A percentile compares a stretch with the other conserved stretches of the same genome.
Conservation (phyloP, 2,888 invertebrate genomes). For the Scaptodrosophila latifasciaeformis region DNA sequence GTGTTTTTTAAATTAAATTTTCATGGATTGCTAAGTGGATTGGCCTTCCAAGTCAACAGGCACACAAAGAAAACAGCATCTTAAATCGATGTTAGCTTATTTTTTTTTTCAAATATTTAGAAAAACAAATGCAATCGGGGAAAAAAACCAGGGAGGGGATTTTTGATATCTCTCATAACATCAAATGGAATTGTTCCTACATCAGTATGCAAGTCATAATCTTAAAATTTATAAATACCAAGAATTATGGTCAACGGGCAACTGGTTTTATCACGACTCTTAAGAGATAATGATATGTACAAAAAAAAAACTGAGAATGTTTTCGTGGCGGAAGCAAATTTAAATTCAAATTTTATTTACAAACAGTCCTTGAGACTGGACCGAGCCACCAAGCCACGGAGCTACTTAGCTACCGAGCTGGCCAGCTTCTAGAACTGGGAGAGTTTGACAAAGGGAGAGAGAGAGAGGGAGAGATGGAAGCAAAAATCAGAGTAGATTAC, state of each 20-base stretch:
- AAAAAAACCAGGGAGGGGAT: too few relatives aligned
- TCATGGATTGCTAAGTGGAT: conserved; percentile 28
- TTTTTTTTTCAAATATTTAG: too few relatives aligned
- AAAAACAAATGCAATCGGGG: too few relatives aligned
- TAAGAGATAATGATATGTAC: conserved; percentile 37
- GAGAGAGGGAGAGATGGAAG: not conserved
- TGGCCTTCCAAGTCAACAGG: conserved; percentile 25
- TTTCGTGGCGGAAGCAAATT: conserved; percentile 54
- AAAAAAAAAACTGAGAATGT: conserved; percentile 25
- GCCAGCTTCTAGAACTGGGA: not conserved
- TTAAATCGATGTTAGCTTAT: too few relatives aligned
- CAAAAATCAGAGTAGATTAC: too few relatives aligned
- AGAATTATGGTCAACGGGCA: conserved; percentile 44
- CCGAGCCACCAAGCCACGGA: conserved; percentile 17
- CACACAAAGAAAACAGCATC: too few relatives aligned
- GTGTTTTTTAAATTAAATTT: conserved; percentile 33
- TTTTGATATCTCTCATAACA: too few relatives aligned
- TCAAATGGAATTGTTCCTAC: too few relatives aligned
- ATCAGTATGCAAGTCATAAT: conserved; percentile 15
- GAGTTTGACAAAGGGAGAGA: not conserved
- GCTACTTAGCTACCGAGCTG: not conserved
- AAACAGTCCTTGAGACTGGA: conserved; percentile 55
- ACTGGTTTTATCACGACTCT: conserved; percentile 44
- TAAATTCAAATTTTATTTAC: conserved; percentile 59
- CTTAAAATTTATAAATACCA: conserved; percentile 45